phyloP scores from a whole-genome alignment of 2,888 invertebrate genomes.

The Lamellibrachia satsuma region DNA sequence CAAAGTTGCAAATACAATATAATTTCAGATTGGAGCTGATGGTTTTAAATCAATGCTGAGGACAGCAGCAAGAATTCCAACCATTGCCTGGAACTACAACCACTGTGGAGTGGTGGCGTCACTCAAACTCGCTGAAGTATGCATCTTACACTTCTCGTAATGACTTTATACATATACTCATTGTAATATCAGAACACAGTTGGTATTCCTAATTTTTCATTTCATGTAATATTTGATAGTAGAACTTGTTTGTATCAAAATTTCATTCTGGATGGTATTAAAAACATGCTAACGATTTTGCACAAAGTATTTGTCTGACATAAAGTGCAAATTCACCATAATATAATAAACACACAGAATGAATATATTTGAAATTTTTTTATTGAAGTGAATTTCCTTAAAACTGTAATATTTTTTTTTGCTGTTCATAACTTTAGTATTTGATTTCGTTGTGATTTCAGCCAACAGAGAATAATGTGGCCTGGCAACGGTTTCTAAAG shows the following conservation, averaged over 20 bases:
- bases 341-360: not conserved
- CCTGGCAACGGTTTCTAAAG: constrained; percentile 96
- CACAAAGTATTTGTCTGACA: not conserved
- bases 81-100: constrained; percentile 84
- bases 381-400: not conserved
- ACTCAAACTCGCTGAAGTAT: constrained; percentile 80
- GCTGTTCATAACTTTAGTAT: not conserved
- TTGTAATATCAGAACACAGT: not conserved
- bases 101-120: constrained; percentile 94
- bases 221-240: not conserved
- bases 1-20: not conserved
- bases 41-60: constrained; percentile 90
- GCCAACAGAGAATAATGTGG: constrained; percentile 82
- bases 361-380: not conserved
- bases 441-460: constrained; percentile 53
- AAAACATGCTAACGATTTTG: not conserved
- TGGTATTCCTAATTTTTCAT: not conserved
- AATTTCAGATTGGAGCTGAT: constrained; percentile 87
- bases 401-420: not conserved
- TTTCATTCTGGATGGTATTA: not conserved
- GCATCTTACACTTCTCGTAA: constrained; percentile 18
- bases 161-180: not conserved
- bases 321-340: not conserved
- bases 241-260: not conserved
- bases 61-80: constrained; percentile 73